Evolutionary conservation across 2,113 vertebrate species (phyloP).

Genomic region (Paraplagusia blochii): DNA sequence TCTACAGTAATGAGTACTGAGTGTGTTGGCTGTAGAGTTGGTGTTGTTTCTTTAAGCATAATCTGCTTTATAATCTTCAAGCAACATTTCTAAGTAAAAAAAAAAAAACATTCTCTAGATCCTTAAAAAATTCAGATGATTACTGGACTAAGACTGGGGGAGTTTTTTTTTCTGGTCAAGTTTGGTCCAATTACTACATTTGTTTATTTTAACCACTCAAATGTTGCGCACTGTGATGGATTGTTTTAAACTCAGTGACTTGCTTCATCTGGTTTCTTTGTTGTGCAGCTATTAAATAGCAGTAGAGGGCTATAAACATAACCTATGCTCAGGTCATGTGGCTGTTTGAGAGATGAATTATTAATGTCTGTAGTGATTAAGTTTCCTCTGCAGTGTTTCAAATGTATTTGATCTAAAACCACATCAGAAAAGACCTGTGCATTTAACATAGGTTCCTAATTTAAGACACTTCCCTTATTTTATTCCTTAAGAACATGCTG

Average conservation of each 20-base stretch:
- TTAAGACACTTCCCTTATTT: no score
- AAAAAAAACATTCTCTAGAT: no score
- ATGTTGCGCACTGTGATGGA: no score
- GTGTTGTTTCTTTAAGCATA: no score
- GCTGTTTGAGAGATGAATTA: constrained; percentile 27
- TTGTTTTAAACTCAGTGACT: no score
- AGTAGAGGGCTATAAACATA: constrained; percentile 26
- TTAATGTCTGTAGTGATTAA: constrained; percentile 12
- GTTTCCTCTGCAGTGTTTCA: constrained; percentile 4
- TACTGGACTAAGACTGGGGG: no score
- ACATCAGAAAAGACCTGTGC: not conserved
- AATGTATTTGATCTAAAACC: not conserved
- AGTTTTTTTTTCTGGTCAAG: no score
- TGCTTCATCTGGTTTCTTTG: constrained; percentile 6
- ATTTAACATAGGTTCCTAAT: not conserved
- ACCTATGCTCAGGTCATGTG: constrained; percentile 21
- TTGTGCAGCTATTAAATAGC: constrained; percentile 16
- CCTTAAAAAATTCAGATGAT: no score
- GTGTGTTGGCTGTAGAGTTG: not conserved
- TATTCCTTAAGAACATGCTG: no score
- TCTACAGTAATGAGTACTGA: not conserved
- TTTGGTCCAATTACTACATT: no score
- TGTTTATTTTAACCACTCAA: constrained; percentile 1
- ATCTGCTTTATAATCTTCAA: no score
- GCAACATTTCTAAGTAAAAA: no score